These are phyloP conservation scores for Oryzias javanicus DNA, from an alignment of 2,113 vertebrate species.

Conservation along the genomic window DNA sequence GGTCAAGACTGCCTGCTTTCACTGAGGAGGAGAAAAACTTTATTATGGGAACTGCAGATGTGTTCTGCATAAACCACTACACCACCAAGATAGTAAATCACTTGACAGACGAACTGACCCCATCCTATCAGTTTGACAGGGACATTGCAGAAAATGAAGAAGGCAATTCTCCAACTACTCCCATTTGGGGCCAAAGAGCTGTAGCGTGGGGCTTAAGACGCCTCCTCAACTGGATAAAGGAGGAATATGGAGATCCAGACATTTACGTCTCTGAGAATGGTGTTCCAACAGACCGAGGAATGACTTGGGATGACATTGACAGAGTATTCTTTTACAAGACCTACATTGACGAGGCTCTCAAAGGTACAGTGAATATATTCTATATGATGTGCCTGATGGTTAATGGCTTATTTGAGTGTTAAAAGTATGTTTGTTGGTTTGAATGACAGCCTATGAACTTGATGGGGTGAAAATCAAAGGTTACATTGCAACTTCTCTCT, in stretches of 20 bases:
- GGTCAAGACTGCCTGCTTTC: slow-evolving; percentile 84
- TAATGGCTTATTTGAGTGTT: background rate
- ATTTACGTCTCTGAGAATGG: slow-evolving; percentile 91
- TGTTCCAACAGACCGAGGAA: slow-evolving; percentile 63
- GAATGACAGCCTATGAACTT: slow-evolving; percentile 81
- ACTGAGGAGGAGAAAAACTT: slow-evolving; percentile 83
- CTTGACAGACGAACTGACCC: slow-evolving; percentile 68
- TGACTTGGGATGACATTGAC: slow-evolving; percentile 73
- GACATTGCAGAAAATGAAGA: slow-evolving; percentile 71
- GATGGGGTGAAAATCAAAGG: slow-evolving; percentile 88
- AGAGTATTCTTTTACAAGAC: slow-evolving; percentile 90
- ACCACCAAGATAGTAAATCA: slow-evolving; percentile 78
- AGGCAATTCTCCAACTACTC: slow-evolving; percentile 75
- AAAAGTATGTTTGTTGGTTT: background rate
- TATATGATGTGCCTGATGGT: background rate
- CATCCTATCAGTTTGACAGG: slow-evolving; percentile 80
- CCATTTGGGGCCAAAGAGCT: slow-evolving; percentile 61
- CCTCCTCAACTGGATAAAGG: slow-evolving; percentile 92
- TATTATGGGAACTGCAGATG: slow-evolving; percentile 85
- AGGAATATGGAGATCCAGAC: slow-evolving; percentile 87
- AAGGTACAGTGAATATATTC: slow-evolving; percentile 77
- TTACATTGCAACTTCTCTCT: slow-evolving; percentile 81
- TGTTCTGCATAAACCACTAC: slow-evolving; percentile 88
- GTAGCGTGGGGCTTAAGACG: slow-evolving; percentile 89
- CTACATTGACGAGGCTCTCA: slow-evolving; percentile 91